Evolutionary conservation across 2,113 vertebrate species (phyloP).

Genomic region (Nestor notabilis): DNA sequence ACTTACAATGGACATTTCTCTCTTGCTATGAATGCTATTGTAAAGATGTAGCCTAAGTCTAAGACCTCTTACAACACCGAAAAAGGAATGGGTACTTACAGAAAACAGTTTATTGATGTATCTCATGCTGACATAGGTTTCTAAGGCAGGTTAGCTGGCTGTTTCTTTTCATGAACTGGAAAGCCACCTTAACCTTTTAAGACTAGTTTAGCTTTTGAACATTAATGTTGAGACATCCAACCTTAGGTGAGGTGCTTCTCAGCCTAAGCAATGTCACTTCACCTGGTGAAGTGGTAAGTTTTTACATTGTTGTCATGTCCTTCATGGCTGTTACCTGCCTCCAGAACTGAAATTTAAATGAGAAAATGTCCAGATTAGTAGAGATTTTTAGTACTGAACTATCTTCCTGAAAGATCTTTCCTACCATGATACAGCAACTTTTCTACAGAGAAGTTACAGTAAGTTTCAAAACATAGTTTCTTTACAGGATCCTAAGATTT

Average conservation of each 20-base stretch:
- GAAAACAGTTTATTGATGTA: background rate
- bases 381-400: background rate
- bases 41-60: background rate
- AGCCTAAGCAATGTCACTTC: background rate
- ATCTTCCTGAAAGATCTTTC: background rate
- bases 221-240: background rate
- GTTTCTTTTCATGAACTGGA: background rate
- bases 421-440: background rate
- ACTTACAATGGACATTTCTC: background rate
- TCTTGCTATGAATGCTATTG: background rate
- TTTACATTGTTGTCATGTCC: background rate
- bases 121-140: background rate
- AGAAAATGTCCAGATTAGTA: background rate
- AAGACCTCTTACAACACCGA: background rate
- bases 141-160: background rate
- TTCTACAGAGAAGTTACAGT: background rate
- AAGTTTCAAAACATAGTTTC: background rate
- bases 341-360: background rate
- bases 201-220: background rate
- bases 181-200: background rate
- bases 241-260: background rate
- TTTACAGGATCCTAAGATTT: background rate
- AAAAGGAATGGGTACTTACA: background rate
- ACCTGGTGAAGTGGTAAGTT: background rate
- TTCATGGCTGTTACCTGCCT: background rate